Base-by-base conservation (phyloP, 1,140 invertebrate species). In the Caenorhabditis remanei region DNA sequence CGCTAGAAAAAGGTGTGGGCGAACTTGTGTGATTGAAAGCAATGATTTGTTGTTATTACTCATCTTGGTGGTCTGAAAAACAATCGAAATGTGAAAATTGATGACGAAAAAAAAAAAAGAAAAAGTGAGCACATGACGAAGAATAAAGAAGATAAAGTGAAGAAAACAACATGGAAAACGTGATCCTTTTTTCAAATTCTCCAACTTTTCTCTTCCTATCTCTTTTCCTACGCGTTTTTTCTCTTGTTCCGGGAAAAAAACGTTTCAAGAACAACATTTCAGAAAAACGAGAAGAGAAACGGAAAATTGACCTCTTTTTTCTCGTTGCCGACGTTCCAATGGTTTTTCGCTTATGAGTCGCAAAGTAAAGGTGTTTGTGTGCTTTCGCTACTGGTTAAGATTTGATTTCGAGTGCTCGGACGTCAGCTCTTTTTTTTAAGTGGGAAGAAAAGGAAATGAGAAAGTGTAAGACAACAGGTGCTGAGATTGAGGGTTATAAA, bases 1-100 rank as follows among this genome's bases (percentile, higher is more conserved):
- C 24, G 85, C 63, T 2, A 89, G 41, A 43, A 67, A 89, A 14
- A 89, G 75, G 41, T 87, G 83, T 14, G 87, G 86, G 16, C 85
- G 56, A 41, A 89, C 61, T 83, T 89, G 46, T 7, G 58, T 88
- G 55, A 89, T 82, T 11, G 83, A 71, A n/a, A 85, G 32, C 21
- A 88, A 24, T 8, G 71, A 4, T 24, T 79, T 71, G 14, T 43
- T 71, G 8, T 71, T 14, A 71, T 46, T 50, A 19, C 43, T 50
- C 71, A 79, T 63, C 32, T 9, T 53, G 50, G 50, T 53, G 5
- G 11, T 63, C 24, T 24, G 9, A 63, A 63, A 32, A 63, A 43
- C 6, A 41, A 32, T 24, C 24, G 19, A 46, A 71, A 43, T 50
- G 5, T n/a, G 7, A 0, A 53, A 79, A 21, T 11, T 13, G 46